Base-by-base conservation (phyloP, 2,797 vertebrate genomes). In the Dipus sagitta region DNA sequence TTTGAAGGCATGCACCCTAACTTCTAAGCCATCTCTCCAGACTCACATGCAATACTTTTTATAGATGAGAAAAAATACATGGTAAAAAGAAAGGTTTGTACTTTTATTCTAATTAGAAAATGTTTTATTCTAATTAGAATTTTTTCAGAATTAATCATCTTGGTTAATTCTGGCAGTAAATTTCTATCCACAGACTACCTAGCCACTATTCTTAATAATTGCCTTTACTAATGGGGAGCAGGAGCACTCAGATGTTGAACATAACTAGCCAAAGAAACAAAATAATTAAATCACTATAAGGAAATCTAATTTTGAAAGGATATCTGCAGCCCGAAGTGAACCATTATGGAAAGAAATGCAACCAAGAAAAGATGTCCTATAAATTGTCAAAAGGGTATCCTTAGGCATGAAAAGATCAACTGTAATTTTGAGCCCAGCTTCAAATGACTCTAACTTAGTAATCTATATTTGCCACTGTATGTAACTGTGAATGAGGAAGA, bases 231-330 rank as follows among this genome's bases (percentile, higher is more conserved):
- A 68, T 24, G 21, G 76, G 90, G 18, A 38, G 14, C n/a, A 62
- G 11, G 23, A 30, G 20, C 26, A 28, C 86, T 88, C 81, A 92
- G 68, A 90, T 71, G 34, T 67, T 80, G 30, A 65, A 6, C 9
- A 79, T 71, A 75, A 91, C n/a, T 47, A 93, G 58, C 64, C 84
- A 34, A 65, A 87, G 62, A 83, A 81, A 47, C 90, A 72, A 93
- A 80, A 68, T 80, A 90, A 96, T 96, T 77, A 60, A 90, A 95
- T 95, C 21, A 74, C 20, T 58, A 42, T 67, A 34, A 88, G 30
- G 60, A 90, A 96, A 86, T 96, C 82, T 94, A 89, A 96, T 96
- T 96, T 58, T 83, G 82, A 93, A 91, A 85, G 79, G 58, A 82
- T 77, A 32, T 91, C 71, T 94, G 87, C 77, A 92, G 68, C 9